Conservation (phyloP, 2,888 invertebrate species). For the Eristalis tenax region DNA sequence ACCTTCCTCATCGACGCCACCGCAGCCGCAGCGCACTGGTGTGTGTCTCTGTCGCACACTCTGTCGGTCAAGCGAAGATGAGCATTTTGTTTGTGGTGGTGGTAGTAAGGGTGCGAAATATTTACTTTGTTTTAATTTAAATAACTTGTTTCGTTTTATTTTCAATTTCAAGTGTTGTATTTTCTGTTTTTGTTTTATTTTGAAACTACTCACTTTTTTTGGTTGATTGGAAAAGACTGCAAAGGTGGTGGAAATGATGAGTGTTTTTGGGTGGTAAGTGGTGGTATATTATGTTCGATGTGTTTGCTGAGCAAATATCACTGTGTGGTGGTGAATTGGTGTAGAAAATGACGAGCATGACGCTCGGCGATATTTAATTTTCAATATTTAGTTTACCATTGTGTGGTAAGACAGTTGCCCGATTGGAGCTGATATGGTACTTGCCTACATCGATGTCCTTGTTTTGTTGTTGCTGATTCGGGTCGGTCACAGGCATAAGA, state of each 20-base stretch:
- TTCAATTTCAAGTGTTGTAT: neutral
- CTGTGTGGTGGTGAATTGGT: neutral
- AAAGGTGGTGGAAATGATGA: slow-evolving; percentile 21
- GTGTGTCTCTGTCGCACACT: neutral
- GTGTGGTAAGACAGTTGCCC: too few species aligned
- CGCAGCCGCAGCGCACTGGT: neutral
- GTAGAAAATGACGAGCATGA: too few species aligned
- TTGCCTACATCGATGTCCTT: too few species aligned
- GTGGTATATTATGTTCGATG: neutral
- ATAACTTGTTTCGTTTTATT: neutral
- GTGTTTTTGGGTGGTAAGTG: neutral
- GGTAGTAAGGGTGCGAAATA: slow-evolving; percentile 47
- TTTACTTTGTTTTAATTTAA: slow-evolving; percentile 5
- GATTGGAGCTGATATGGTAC: too few species aligned
- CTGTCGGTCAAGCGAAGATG: slow-evolving; percentile 25
- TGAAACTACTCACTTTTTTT: neutral
- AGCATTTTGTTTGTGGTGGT: slow-evolving; percentile 66
- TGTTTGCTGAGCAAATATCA: neutral
- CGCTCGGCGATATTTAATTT: too few species aligned
- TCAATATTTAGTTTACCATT: too few species aligned
- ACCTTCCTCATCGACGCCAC: neutral
- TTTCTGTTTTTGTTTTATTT: slow-evolving; percentile 5
- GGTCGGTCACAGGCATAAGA: too few species aligned
- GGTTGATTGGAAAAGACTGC: neutral
- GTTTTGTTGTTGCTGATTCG: too few species aligned